Evolutionary conservation across 2,113 vertebrate genomes (phyloP), one percentile per base, ranked within the genome.

Genomic region (Chaetops frenatus): DNA sequence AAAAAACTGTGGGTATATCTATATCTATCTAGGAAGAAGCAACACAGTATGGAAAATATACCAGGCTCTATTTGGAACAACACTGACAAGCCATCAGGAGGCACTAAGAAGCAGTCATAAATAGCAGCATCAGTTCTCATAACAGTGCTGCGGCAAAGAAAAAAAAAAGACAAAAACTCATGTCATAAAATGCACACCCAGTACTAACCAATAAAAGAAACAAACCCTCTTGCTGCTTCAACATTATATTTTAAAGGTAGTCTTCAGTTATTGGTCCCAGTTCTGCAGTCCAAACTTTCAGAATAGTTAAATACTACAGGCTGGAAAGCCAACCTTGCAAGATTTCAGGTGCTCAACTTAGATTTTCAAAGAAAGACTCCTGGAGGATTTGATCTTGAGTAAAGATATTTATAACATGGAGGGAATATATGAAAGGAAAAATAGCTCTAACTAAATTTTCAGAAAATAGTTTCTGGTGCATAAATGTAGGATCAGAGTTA

Each of bases 71-170:
- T 40, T 69, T 95, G 31, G 31, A 86, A 42, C n/a, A 79, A 76
- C 16, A 57, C 38, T 50, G 35, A 50, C 6, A 84, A 86, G 35
- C 53, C 66, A 86, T 60, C 62, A 72, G 53, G 8, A 86, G 27
- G 54, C n/a, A 89, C 50, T 71, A 47, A 58, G 40, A 67, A 71
- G 12, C 1, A 3, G 42, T 28, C 73, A 85, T 42, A 88, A 92
- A 80, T 14, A 88, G 40, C 11, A 85, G 58, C 5, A 72, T 25
- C 48, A 77, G 14, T 44, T 56, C 40, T 61, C 48, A 64, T 23
- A 81, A 81, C 5, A 35, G 29, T 15, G 13, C 20, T 64, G 29
- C 0, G 0, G 42, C 1, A 9, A 42, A 38, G 31, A 19, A n/a
- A 22, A 29, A 28, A 8, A 61, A 35, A 15, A 11, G 28, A n/a